Percentiles rank a stretch among this genome's conserved stretches.
Conservation (phyloP, 2,797 vertebrate species). For the Sparidentex hasta region DNA sequence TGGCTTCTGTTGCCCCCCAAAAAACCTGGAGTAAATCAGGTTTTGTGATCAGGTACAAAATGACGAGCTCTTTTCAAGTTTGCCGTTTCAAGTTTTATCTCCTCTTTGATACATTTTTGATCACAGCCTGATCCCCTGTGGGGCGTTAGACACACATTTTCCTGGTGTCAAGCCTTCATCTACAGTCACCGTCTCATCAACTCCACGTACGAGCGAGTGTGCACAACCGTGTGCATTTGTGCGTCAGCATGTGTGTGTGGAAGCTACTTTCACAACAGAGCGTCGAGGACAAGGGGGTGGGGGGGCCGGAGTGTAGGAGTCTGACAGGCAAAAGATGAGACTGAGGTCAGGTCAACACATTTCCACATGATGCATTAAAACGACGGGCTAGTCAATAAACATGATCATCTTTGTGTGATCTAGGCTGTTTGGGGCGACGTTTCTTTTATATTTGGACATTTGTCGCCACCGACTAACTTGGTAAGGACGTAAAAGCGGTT, state of each 20-base stretch:
- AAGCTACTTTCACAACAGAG: slow-evolving; percentile 12
- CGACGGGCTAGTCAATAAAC: not conserved
- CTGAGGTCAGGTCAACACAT: slow-evolving; percentile 44
- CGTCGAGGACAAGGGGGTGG: slow-evolving; percentile 17
- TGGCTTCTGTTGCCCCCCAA: slow-evolving; percentile 33
- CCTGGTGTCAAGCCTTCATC: slow-evolving; percentile 74
- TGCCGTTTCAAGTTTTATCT: slow-evolving; percentile 78
- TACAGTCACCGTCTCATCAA: slow-evolving; percentile 58
- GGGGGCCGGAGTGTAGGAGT: not conserved
- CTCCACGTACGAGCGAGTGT: slow-evolving; percentile 31
- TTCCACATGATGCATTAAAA: too few species aligned
- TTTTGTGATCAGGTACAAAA: slow-evolving; percentile 71
- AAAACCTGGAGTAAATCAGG: slow-evolving; percentile 30
- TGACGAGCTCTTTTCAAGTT: slow-evolving; percentile 71
- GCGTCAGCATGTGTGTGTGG: slow-evolving; percentile 9
- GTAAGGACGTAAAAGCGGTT: not conserved
- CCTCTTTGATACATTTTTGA: slow-evolving; percentile 84
- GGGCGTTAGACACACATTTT: slow-evolving; percentile 72
- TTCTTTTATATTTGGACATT: not conserved
- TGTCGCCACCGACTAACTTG: not conserved
- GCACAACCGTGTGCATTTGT: slow-evolving; percentile 9
- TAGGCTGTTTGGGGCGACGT: not conserved
- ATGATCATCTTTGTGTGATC: not conserved
- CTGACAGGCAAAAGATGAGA: slow-evolving; percentile 20
- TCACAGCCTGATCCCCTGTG: slow-evolving; percentile 74